These are phyloP conservation scores for Campoplex nolae DNA, from an alignment of 2,888 invertebrate species.

Conservation along the genomic window DNA sequence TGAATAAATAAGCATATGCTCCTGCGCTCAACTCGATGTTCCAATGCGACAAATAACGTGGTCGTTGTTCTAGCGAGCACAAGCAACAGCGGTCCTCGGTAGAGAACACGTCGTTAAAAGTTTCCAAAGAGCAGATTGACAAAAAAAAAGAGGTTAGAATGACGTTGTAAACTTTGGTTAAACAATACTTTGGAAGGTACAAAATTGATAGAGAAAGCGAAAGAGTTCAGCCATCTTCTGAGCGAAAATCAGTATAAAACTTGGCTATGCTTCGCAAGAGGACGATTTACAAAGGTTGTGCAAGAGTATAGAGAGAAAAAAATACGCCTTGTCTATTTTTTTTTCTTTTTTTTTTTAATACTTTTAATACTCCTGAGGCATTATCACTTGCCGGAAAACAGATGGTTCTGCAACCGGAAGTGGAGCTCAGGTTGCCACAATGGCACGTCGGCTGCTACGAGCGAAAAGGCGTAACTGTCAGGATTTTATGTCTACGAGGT, in stretches of 20 bases:
- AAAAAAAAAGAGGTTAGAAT: conserved; percentile 10
- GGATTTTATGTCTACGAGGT: background rate
- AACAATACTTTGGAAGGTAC: conserved; percentile 17
- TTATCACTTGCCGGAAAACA: conserved; percentile 34
- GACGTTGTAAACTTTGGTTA: conserved; percentile 14
- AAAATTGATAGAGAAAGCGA: background rate
- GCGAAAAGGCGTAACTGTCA: background rate
- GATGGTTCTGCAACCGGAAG: conserved; percentile 34
- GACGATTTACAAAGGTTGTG: conserved; percentile 73
- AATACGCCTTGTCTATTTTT: background rate
- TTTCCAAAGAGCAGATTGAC: conserved; percentile 24
- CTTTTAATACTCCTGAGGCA: conserved; percentile 8
- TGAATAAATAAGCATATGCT: conserved; percentile 73
- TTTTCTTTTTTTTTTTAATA: background rate
- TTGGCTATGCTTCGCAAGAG: conserved; percentile 72
- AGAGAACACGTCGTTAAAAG: conserved; percentile 12
- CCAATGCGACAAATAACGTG: conserved; percentile 58
- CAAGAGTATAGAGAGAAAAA: conserved; percentile 15
- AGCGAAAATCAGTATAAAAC: conserved; percentile 58
- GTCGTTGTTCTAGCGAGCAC: background rate
- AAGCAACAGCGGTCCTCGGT: background rate
- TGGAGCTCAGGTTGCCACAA: background rate
- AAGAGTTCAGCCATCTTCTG: background rate
- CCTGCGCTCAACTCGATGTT: conserved; percentile 72
- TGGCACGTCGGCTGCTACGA: background rate